Conservation (phyloP, 2,113 vertebrate species). For the Pomatostomus ruficeps region DNA sequence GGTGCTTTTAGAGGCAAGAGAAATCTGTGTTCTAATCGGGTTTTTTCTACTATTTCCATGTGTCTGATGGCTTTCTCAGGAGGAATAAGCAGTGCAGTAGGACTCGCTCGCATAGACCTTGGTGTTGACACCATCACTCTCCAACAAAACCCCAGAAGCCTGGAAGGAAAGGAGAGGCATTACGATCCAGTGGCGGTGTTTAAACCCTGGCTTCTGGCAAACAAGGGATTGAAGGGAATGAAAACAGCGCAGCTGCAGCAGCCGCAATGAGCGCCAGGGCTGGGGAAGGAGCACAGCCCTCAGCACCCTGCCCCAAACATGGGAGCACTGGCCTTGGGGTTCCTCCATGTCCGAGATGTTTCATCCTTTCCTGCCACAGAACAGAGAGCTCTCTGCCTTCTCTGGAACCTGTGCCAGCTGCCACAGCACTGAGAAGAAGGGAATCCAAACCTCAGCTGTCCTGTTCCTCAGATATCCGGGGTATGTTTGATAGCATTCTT, state of each 20-base stretch:
- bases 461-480: background rate
- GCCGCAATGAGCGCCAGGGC: fast-evolving
- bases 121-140: background rate
- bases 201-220: background rate
- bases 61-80: background rate
- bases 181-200: background rate
- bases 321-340: background rate
- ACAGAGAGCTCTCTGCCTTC: background rate
- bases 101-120: background rate
- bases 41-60: background rate
- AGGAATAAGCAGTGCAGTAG: background rate
- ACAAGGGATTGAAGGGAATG: background rate
- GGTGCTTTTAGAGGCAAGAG: background rate
- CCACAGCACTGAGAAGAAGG: background rate
- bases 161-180: background rate
- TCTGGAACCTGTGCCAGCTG: background rate
- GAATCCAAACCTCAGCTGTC: background rate
- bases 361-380: background rate
- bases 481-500: background rate
- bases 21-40: background rate
- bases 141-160: background rate
- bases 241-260: background rate
- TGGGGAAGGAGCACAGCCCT: background rate
- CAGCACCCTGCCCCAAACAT: background rate
- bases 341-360: background rate